Percentiles rank a stretch among this genome's conserved stretches.
phyloP scores from a whole-genome alignment of 2,113 vertebrate species.

The Lonchura striata region DNA sequence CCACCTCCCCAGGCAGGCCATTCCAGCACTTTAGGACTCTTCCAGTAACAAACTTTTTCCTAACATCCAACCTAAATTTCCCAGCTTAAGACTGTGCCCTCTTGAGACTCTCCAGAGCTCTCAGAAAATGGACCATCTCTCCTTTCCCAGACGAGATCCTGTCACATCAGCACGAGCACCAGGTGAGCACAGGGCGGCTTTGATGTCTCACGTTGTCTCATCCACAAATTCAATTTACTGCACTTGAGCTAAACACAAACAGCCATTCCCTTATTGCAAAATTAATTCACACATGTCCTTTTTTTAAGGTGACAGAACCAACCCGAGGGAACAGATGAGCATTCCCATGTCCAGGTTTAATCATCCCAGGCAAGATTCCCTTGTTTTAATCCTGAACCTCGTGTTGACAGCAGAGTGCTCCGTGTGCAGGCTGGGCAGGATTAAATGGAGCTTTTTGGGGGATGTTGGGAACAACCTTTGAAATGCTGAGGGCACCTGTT shows the following conservation, averaged over 20 bases:
- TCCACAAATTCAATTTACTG: neutral
- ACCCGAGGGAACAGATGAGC: neutral
- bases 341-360: neutral
- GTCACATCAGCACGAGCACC: accelerated
- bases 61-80: too few species aligned
- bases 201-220: neutral
- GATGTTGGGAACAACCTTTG: neutral
- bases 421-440: neutral
- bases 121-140: neutral
- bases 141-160: accelerated
- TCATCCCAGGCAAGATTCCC: neutral
- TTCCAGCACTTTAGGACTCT: neutral
- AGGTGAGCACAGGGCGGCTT: neutral
- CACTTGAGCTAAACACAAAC: neutral
- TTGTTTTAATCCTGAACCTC: neutral
- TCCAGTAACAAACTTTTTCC: neutral
- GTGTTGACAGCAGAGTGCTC: neutral
- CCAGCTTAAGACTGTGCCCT: too few species aligned
- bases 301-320: neutral
- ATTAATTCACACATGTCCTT: neutral
- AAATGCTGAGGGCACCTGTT: conserved; percentile 44
- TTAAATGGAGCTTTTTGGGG: neutral
- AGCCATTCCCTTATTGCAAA: neutral
- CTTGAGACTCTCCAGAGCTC: too few species aligned
- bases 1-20: neutral